phyloP scores from a whole-genome alignment of 2,113 vertebrate species.

The Vanacampus margaritifer region DNA sequence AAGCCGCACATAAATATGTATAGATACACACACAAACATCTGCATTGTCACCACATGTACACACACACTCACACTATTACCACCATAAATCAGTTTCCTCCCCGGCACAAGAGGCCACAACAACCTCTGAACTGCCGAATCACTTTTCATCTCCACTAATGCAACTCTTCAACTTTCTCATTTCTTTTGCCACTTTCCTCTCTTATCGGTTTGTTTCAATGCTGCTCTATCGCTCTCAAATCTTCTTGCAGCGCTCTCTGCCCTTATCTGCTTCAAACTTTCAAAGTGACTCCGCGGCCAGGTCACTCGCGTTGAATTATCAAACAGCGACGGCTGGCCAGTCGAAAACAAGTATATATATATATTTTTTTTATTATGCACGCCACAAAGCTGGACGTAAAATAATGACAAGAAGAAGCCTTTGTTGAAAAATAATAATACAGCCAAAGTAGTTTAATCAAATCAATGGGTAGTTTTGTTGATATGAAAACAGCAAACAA shows the following conservation, averaged over 20 bases:
- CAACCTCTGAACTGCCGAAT: constrained; percentile 43
- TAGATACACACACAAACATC: constrained; percentile 10
- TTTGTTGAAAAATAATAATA: too few relatives aligned
- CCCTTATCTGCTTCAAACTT: neutral
- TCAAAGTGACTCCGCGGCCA: constrained; percentile 7
- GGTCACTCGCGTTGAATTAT: constrained; percentile 4
- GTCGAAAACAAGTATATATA: too few relatives aligned
- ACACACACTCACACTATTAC: neutral
- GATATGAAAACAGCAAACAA: neutral
- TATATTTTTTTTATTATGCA: too few relatives aligned
- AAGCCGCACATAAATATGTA: constrained; percentile 16
- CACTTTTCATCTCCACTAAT: constrained; percentile 40
- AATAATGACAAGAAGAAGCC: too few relatives aligned
- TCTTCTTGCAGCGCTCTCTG: neutral
- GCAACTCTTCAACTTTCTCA: constrained; percentile 35
- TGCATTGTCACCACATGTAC: neutral
- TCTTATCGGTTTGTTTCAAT: constrained; percentile 25
- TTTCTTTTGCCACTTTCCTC: constrained; percentile 17
- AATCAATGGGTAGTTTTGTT: neutral
- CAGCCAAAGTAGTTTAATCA: too few relatives aligned
- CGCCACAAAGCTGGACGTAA: too few relatives aligned
- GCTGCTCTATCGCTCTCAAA: constrained; percentile 16
- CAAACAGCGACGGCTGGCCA: constrained; percentile 13
- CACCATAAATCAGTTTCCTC: constrained; percentile 8
- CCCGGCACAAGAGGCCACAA: constrained; percentile 9